A percentile compares a stretch with the other conserved stretches of the same genome.
Evolutionary conservation across 2,113 vertebrate genomes (phyloP).

Genomic region (Albula glossodonta): DNA sequence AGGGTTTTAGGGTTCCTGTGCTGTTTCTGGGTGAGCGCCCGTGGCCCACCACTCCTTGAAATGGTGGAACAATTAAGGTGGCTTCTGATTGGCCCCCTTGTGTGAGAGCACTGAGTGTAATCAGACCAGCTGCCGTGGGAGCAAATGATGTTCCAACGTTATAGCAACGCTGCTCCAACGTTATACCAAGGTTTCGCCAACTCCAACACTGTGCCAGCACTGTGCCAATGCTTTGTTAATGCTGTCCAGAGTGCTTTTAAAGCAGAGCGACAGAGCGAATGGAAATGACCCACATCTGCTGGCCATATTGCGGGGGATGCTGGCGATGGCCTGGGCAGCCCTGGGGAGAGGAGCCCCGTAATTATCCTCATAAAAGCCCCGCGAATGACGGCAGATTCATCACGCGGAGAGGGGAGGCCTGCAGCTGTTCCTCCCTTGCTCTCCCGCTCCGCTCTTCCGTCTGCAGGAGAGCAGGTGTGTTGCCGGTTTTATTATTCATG

Average conservation of each 20-base stretch:
- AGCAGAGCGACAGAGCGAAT: constrained; percentile 38
- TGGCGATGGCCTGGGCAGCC: constrained; percentile 48
- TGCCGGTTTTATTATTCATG: constrained; percentile 50
- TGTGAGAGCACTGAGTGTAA: constrained; percentile 21
- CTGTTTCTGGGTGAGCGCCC: background rate
- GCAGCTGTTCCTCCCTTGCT: constrained; percentile 32
- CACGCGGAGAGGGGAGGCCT: constrained; percentile 42
- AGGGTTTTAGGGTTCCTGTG: background rate
- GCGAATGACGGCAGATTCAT: constrained; percentile 56
- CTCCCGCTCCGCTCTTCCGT: constrained; percentile 25
- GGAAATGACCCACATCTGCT: constrained; percentile 55
- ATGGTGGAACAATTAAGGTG: background rate
- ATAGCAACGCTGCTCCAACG: background rate
- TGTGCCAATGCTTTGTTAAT: background rate
- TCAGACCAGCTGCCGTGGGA: constrained; percentile 23
- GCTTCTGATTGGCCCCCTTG: background rate
- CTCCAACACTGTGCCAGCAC: background rate
- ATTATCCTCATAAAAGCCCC: constrained; percentile 59
- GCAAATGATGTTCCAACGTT: constrained; percentile 7
- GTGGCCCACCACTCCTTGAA: background rate
- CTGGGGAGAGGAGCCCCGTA: constrained; percentile 44
- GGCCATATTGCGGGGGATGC: constrained; percentile 52
- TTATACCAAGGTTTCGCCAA: background rate
- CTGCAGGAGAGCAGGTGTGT: constrained; percentile 52
- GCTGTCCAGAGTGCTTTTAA: constrained; percentile 21